Conservation (phyloP, 2,888 invertebrate species). For the Ephialtes manifestator region DNA sequence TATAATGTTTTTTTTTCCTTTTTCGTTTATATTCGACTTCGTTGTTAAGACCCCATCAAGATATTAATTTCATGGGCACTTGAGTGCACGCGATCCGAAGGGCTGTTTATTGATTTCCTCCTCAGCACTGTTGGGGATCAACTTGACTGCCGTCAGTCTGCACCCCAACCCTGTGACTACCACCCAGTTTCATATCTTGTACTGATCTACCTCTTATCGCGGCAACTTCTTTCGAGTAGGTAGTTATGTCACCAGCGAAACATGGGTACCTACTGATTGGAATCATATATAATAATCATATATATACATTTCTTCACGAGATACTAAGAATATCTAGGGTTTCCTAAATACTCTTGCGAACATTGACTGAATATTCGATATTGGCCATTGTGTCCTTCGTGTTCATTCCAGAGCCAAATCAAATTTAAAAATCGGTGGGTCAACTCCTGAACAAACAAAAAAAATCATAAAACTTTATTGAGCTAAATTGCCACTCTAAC, state of each 20-base stretch:
- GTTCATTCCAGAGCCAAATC: no score
- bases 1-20: conserved; percentile 52
- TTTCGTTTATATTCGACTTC: conserved; percentile 53
- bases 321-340: no score
- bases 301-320: no score
- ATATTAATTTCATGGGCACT: conserved; percentile 85
- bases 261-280: not conserved
- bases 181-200: not conserved
- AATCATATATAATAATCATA: not conserved
- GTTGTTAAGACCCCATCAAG: conserved; percentile 79
- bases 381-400: no score
- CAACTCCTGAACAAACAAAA: no score
- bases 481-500: no score
- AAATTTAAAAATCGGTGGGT: no score
- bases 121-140: conserved; percentile 54
- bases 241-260: not conserved
- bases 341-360: no score
- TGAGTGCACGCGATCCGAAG: conserved; percentile 84
- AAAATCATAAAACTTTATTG: no score
- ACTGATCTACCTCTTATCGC: conserved; percentile 24
- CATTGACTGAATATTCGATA: no score
- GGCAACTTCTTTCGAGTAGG: not conserved
- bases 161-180: not conserved
- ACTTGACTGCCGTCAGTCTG: conserved; percentile 28
- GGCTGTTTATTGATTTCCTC: conserved; percentile 83